Conservation (phyloP, 1,140 invertebrate genomes). For the Drosophila azteca region DNA sequence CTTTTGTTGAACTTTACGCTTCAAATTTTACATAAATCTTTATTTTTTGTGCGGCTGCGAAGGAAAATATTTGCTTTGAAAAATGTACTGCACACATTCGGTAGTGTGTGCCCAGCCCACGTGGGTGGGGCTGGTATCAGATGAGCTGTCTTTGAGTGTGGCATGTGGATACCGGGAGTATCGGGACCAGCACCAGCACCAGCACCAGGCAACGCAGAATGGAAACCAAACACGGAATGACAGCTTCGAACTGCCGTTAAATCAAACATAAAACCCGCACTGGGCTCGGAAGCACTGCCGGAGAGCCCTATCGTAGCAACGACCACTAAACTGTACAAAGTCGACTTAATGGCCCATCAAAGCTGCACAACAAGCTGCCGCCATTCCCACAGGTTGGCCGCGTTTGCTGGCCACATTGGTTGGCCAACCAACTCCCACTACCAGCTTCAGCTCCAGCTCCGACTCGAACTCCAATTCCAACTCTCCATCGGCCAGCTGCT, state of each 20-base stretch:
- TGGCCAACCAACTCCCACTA: neutral
- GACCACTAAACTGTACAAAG: conserved; percentile 61
- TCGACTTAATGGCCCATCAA: conserved; percentile 65
- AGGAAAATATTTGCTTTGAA: conserved; percentile 49
- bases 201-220: conserved; percentile 66
- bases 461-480: neutral
- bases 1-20: conserved; percentile 51
- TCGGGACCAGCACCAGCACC: conserved; percentile 31
- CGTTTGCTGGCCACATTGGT: conserved; percentile 44
- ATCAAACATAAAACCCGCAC: conserved; percentile 62
- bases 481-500: conserved; percentile 11
- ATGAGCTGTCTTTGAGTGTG: conserved; percentile 25
- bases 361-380: conserved; percentile 60
- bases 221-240: conserved; percentile 45
- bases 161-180: neutral
- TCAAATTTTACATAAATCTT: conserved; percentile 69
- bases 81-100: conserved; percentile 30
- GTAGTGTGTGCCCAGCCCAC: neutral
- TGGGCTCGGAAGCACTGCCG: conserved; percentile 14
- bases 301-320: conserved; percentile 40
- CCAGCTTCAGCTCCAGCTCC: neutral
- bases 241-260: conserved; percentile 56
- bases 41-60: conserved; percentile 36
- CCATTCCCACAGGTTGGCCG: conserved; percentile 34
- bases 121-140: conserved; percentile 11